These are phyloP conservation scores for Cyanoliseus patagonus DNA, from an alignment of 2,113 vertebrate genomes.

Conservation along the genomic window DNA sequence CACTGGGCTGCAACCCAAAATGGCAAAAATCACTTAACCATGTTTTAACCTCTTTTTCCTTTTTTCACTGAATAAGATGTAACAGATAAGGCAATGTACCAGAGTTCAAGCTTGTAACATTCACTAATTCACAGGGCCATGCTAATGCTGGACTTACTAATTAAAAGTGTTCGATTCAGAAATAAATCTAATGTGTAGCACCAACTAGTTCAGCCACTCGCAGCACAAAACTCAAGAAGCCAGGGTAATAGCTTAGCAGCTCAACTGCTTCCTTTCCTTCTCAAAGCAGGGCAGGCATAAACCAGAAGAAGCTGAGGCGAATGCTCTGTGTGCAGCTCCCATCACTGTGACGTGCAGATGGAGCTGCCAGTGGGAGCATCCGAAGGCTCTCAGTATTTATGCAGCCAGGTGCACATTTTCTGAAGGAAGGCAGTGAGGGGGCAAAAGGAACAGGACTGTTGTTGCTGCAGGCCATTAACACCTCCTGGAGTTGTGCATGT, in stretches of 20 bases:
- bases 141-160: background rate
- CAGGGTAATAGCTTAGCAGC: background rate
- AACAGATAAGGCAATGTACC: background rate
- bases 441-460: background rate
- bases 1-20: background rate
- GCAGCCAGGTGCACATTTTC: background rate
- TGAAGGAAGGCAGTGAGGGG: background rate
- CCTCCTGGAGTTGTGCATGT: background rate
- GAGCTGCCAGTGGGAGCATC: background rate
- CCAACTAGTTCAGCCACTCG: background rate
- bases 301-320: background rate
- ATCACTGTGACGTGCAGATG: background rate
- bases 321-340: background rate
- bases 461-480: background rate
- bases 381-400: background rate
- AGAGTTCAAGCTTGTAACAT: background rate
- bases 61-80: background rate
- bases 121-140: background rate
- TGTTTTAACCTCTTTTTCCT: background rate
- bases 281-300: background rate
- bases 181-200: background rate
- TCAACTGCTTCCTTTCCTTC: background rate
- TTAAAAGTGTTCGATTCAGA: background rate
- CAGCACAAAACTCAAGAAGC: background rate
- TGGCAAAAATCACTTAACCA: background rate